phyloP scores from a whole-genome alignment of 2,888 invertebrate genomes.

The Holacanthella duospinosa region DNA sequence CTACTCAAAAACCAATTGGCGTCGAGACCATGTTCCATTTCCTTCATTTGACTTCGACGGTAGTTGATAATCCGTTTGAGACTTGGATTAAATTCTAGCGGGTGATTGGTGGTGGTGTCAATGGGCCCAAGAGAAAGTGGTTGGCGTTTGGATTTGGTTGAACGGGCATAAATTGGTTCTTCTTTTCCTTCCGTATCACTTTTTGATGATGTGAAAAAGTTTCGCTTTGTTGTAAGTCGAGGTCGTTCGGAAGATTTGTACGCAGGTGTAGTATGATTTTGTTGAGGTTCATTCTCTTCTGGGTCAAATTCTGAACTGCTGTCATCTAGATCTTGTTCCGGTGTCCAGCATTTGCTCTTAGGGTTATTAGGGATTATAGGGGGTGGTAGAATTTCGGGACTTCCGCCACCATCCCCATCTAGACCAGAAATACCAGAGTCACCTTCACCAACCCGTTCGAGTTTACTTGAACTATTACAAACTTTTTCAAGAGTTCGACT shows the following conservation, averaged over 20 bases:
- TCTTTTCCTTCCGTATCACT: background rate
- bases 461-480: background rate
- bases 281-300: constrained; percentile 11
- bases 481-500: background rate
- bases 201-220: background rate
- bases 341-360: constrained; percentile 56
- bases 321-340: constrained; percentile 64
- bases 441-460: constrained; percentile 47
- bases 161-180: background rate
- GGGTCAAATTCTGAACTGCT: constrained; percentile 13
- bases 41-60: background rate
- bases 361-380: background rate
- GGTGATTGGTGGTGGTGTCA: background rate
- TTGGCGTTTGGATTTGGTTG: constrained; percentile 4
- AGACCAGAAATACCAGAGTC: background rate
- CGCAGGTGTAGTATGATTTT: constrained; percentile 2
- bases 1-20: constrained; percentile 72
- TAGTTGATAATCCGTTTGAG: background rate
- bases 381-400: constrained; percentile 42
- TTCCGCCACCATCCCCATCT: constrained; percentile 37
- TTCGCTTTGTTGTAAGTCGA: constrained; percentile 17
- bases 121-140: background rate
- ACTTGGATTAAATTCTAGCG: background rate
- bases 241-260: background rate
- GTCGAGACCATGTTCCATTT: constrained; percentile 41